A percentile compares a stretch with the other conserved stretches of the same genome.
phyloP scores from a whole-genome alignment of 92 coral and sea anemone genomes.

The Desmophyllum pertusum region DNA sequence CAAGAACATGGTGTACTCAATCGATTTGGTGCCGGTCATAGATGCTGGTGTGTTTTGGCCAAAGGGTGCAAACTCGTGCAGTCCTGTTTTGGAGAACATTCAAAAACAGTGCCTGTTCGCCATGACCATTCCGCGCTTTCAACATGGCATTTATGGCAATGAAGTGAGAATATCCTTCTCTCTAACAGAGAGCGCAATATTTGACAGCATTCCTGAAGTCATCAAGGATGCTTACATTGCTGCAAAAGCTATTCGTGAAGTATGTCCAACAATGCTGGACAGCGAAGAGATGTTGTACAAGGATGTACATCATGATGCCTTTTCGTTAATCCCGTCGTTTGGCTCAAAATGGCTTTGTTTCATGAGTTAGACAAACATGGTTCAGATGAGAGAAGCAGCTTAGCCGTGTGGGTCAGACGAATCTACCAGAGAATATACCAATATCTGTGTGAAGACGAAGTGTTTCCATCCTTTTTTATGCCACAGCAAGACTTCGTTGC shows the following conservation, averaged over 20 bases:
- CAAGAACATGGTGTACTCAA: constrained; percentile 57
- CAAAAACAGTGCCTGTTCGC: constrained; percentile 34
- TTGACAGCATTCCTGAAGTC: constrained; percentile 54
- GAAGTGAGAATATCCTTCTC: constrained; percentile 49
- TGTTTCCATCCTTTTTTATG: constrained; percentile 45
- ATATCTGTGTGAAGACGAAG: constrained; percentile 23
- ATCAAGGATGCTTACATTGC: constrained; percentile 55
- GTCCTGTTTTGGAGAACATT: constrained; percentile 34
- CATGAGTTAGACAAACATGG: constrained; percentile 51
- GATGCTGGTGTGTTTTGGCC: constrained; percentile 57
- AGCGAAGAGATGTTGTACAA: constrained; percentile 7
- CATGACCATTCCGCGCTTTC: constrained; percentile 47
- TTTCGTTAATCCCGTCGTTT: constrained; percentile 44
- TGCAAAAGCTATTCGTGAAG: constrained; percentile 57
- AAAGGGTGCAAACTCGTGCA: constrained; percentile 28
- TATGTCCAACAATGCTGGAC: constrained; percentile 37
- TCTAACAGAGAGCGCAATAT: constrained; percentile 32
- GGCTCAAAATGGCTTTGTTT: constrained; percentile 61
- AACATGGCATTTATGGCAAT: constrained; percentile 39
- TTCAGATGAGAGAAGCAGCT: constrained; percentile 31
- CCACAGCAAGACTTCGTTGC: constrained; percentile 50
- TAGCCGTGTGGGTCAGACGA: constrained; percentile 55
- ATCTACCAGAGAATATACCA: constrained; percentile 27
- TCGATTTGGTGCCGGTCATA: constrained; percentile 60
- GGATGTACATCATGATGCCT: constrained; percentile 7